Evolutionary conservation across 2,797 vertebrate species (phyloP).

Genomic region (Hybognathus amarus): DNA sequence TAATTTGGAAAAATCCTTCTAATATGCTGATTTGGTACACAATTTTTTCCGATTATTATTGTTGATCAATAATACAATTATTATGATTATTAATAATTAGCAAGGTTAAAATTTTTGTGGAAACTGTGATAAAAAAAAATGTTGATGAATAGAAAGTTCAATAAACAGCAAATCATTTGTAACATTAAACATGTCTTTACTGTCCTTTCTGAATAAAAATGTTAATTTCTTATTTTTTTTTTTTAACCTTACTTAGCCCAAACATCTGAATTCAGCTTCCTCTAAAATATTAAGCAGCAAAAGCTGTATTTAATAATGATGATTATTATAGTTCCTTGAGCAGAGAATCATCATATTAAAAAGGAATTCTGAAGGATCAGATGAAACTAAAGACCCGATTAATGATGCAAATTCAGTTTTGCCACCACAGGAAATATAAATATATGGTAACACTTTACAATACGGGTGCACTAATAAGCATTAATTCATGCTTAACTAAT

Average conservation of each 20-base stretch:
- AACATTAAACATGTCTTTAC: background rate
- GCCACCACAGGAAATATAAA: background rate
- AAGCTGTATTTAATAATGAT: no score
- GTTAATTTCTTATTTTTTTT: no score
- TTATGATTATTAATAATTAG: background rate
- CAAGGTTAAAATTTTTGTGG: background rate
- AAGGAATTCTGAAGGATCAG: no score
- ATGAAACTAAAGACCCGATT: no score
- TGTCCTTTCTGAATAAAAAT: background rate
- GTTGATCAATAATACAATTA: background rate
- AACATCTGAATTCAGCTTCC: no score
- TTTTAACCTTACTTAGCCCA: no score
- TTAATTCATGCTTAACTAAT: no score
- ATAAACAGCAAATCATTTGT: background rate
- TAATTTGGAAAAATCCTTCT: background rate
- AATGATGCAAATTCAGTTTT: no score
- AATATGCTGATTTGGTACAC: background rate
- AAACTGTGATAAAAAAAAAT: background rate
- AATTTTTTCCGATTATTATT: background rate
- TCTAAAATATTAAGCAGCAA: no score
- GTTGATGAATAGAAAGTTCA: background rate
- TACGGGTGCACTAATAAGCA: no score
- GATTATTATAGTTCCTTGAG: background rate
- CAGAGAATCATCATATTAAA: background rate
- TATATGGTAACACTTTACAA: no score